Base-by-base conservation (phyloP, 2,113 vertebrate genomes). In the Macquaria australasica region DNA sequence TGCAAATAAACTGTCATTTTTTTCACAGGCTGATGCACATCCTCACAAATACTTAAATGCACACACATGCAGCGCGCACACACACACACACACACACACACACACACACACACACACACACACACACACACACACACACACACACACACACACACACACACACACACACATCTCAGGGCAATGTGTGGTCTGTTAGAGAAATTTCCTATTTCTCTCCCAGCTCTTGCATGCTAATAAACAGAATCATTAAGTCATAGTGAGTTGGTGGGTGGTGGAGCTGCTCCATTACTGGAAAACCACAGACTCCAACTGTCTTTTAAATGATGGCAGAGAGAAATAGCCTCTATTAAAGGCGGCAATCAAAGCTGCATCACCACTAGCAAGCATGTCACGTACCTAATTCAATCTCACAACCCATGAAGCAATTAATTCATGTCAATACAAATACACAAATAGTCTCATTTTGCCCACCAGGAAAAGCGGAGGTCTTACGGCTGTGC, bases 371-470 rank as follows among this genome's bases (percentile, higher is more conserved):
- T 85, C 70, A 53, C 14, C 59, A 91, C 90, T 89, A 71, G 91
- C 87, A 95, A 76, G 79, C 93, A 31, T 37, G 81, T 94, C 94
- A 95, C 93, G 90, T 93, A 92, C 82, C 90, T 89, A 91, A 95
- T 94, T 94, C 91, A 94, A 94, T 95, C 94, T 91, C 82, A 87
- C 90, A 90, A 93, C 67, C 90, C 91, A 88, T 91, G 90, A 92
- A 94, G 91, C 94, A 95, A 95, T 95, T 95, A 92, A 93, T 94
- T 93, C 88, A 85, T 89, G 91, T 93, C 94, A 92, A 92, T 88
- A 90, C 85, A 91, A 92, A 93, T 80, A 87, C 88, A 83, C 88
- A 93, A 80, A 88, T 86, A 74, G 86, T 84, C 59, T 82, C 60
- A 77, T 70, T 86, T 73, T 70, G 66, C 78, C 73, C 77, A 71